phyloP scores from a whole-genome alignment of 2,113 vertebrate species.

The Ardeotis arabs region DNA sequence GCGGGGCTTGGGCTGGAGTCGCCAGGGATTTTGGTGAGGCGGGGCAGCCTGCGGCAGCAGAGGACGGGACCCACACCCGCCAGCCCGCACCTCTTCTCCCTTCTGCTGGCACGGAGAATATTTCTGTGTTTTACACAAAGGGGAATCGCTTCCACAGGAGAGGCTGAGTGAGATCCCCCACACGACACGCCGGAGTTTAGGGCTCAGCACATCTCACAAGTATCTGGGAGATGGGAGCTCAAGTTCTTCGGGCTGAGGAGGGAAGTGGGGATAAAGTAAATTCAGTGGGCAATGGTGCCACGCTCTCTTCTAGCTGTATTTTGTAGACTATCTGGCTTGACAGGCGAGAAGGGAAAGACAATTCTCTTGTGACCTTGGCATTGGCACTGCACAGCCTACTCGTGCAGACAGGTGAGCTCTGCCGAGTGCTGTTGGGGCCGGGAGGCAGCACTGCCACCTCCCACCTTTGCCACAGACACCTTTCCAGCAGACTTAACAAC shows the following conservation, averaged over 20 bases:
- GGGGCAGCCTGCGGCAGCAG: background rate
- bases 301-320: background rate
- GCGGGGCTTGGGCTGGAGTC: background rate
- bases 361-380: background rate
- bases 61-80: background rate
- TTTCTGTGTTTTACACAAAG: background rate
- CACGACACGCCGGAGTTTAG: rapidly evolving
- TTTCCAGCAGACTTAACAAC: background rate
- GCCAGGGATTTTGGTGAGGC: background rate
- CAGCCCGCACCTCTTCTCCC: rapidly evolving
- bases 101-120: background rate
- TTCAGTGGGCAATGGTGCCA: background rate
- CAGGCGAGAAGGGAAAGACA: background rate
- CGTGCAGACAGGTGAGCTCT: background rate
- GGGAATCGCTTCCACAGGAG: background rate
- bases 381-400: background rate
- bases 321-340: background rate
- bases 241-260: background rate
- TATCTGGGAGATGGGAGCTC: rapidly evolving
- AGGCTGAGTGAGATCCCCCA: background rate
- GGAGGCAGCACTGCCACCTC: background rate
- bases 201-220: background rate
- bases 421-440: background rate
- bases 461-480: background rate
- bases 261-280: background rate